phyloP scores from a whole-genome alignment of 2,888 invertebrate genomes.

The Drosophila borborema region DNA sequence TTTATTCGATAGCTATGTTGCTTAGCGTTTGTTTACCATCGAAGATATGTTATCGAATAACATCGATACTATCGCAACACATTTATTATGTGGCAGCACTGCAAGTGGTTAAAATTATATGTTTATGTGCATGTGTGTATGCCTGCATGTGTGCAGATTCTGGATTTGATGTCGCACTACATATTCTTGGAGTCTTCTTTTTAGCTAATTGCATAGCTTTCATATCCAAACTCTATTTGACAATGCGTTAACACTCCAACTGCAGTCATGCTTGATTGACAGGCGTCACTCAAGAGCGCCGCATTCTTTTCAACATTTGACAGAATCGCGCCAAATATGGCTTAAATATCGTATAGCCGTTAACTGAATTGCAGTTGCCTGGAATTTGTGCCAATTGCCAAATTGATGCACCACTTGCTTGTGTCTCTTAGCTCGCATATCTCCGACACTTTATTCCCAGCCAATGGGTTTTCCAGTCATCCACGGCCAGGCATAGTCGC shows the following conservation, averaged over 20 bases:
- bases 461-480: conserved; percentile 65
- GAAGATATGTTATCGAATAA: conserved; percentile 29
- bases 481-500: conserved; percentile 22
- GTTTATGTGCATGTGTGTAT: neutral
- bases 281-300: conserved; percentile 62
- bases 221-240: conserved; percentile 41
- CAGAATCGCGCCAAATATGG: conserved; percentile 68
- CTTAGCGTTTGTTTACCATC: conserved; percentile 45
- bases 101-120: neutral
- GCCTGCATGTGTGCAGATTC: conserved; percentile 1
- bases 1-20: conserved; percentile 32
- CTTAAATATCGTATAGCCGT: conserved; percentile 68
- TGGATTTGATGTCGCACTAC: neutral
- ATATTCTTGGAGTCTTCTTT: conserved; percentile 20
- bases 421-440: conserved; percentile 32
- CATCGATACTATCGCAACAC: conserved; percentile 4
- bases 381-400: conserved; percentile 46
- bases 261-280: conserved; percentile 47
- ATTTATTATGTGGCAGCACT: conserved; percentile 27
- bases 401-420: conserved; percentile 24
- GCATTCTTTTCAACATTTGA: conserved; percentile 54
- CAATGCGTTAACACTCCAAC: conserved; percentile 64
- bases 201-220: conserved; percentile 43
- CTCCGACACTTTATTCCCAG: conserved; percentile 47
- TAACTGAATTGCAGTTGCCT: conserved; percentile 61